These are phyloP conservation scores for Ferrisia virgata DNA, from an alignment of 2,888 invertebrate species.

Conservation along the genomic window DNA sequence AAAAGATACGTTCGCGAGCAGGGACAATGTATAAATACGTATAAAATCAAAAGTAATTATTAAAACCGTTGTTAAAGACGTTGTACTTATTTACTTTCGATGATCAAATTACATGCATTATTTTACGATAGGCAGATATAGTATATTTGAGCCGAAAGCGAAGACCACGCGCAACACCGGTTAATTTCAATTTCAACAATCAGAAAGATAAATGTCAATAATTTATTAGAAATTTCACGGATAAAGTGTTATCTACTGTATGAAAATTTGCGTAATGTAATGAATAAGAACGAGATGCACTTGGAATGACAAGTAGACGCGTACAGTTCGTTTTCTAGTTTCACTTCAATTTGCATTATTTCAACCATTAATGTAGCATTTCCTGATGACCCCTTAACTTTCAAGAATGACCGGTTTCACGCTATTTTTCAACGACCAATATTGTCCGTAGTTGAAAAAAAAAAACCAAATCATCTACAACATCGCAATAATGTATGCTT, in stretches of 20 bases:
- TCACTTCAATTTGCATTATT: conserved; percentile 18
- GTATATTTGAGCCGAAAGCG: neutral
- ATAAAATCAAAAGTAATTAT: too few relatives aligned
- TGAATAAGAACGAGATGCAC: neutral
- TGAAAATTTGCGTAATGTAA: conserved; percentile 15
- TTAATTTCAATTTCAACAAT: neutral
- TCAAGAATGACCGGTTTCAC: conserved; percentile 18
- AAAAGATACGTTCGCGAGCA: too few relatives aligned
- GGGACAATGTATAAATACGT: too few relatives aligned
- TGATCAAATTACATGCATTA: neutral
- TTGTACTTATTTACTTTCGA: neutral
- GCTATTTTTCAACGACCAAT: neutral
- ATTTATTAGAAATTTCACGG: conserved; percentile 26
- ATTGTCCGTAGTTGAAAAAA: neutral
- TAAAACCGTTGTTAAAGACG: neutral
- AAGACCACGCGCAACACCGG: neutral
- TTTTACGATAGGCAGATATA: neutral
- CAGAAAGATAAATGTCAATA: neutral
- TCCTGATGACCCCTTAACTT: conserved; percentile 26
- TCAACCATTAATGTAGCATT: conserved; percentile 4
- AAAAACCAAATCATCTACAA: neutral
- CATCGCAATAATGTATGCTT: too few relatives aligned
- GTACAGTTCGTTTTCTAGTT: conserved; percentile 13
- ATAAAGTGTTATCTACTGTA: neutral
- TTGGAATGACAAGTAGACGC: conserved; percentile 4